Evolutionary conservation across 1,140 invertebrate genomes (phyloP).

Genomic region (Hypothenemus hampei): DNA sequence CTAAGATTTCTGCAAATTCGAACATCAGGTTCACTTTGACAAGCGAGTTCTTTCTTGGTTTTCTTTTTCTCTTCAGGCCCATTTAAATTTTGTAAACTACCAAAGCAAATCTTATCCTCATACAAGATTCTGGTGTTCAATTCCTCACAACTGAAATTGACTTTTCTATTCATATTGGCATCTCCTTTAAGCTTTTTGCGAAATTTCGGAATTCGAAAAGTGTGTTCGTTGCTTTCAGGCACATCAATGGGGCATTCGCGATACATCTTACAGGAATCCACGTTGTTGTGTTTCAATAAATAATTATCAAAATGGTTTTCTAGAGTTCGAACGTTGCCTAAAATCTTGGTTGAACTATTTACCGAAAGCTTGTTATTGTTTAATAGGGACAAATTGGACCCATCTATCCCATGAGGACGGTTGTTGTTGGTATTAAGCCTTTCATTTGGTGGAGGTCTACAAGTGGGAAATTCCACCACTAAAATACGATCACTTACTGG

Average conservation of each 20-base stretch:
- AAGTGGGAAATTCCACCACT: constrained; percentile 68
- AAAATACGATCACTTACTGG: constrained; percentile 77
- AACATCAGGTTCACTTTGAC: constrained; percentile 43
- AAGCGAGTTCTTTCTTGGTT: constrained; percentile 27
- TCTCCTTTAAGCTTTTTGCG: constrained; percentile 34
- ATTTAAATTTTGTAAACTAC: constrained; percentile 42
- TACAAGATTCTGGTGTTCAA: constrained; percentile 43
- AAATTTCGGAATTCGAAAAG: constrained; percentile 41
- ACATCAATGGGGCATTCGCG: constrained; percentile 42
- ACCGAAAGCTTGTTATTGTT: constrained; percentile 18
- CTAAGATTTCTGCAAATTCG: constrained; percentile 33
- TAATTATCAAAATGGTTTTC: constrained; percentile 24
- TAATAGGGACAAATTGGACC: constrained; percentile 28
- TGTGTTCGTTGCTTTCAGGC: constrained; percentile 15
- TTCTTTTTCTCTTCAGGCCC: constrained; percentile 19
- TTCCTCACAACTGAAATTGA: constrained; percentile 55
- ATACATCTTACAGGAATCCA: constrained; percentile 29
- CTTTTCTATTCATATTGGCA: constrained; percentile 38
- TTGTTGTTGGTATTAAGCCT: constrained; percentile 40
- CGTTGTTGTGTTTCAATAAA: constrained; percentile 16
- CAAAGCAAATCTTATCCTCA: constrained; percentile 38
- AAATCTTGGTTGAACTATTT: constrained; percentile 20
- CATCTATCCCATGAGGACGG: constrained; percentile 37
- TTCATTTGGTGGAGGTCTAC: constrained; percentile 30
- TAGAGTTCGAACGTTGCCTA: constrained; percentile 40